Conservation (phyloP, 1,140 invertebrate species). For the Drosophila truncata region DNA sequence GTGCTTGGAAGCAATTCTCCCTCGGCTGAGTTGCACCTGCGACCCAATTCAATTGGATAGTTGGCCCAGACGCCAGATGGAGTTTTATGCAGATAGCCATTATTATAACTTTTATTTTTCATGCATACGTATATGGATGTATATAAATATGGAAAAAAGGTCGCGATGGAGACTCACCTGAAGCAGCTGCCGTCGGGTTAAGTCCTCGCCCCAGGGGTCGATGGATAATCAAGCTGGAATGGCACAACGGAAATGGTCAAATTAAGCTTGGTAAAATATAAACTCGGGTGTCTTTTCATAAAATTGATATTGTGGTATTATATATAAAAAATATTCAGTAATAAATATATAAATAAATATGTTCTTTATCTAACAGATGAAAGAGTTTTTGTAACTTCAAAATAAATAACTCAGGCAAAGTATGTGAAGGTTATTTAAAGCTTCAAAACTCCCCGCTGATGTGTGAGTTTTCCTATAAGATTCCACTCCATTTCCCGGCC, state of each 20-base stretch:
- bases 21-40: slow-evolving; percentile 62
- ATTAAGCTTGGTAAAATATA: background rate
- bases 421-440: background rate
- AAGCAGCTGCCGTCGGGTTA: slow-evolving; percentile 52
- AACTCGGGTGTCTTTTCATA: background rate
- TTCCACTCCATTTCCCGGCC: slow-evolving; percentile 34
- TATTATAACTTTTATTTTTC: slow-evolving; percentile 60
- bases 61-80: slow-evolving; percentile 42
- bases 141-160: slow-evolving; percentile 1
- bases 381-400: background rate
- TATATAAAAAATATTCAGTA: background rate
- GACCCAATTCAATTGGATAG: slow-evolving; percentile 68
- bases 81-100: slow-evolving; percentile 52
- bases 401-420: background rate
- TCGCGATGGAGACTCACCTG: slow-evolving; percentile 51
- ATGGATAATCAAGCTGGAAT: slow-evolving; percentile 57
- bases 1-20: slow-evolving; percentile 7
- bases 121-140: slow-evolving; percentile 20
- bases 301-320: background rate
- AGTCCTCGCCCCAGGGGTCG: slow-evolving; percentile 27
- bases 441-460: background rate
- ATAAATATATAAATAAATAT: background rate
- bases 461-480: slow-evolving; percentile 10
- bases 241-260: background rate
- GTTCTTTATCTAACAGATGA: background rate